Evolutionary conservation across 2,113 vertebrate genomes (phyloP).

Genomic region (Nesogale talazaci): DNA sequence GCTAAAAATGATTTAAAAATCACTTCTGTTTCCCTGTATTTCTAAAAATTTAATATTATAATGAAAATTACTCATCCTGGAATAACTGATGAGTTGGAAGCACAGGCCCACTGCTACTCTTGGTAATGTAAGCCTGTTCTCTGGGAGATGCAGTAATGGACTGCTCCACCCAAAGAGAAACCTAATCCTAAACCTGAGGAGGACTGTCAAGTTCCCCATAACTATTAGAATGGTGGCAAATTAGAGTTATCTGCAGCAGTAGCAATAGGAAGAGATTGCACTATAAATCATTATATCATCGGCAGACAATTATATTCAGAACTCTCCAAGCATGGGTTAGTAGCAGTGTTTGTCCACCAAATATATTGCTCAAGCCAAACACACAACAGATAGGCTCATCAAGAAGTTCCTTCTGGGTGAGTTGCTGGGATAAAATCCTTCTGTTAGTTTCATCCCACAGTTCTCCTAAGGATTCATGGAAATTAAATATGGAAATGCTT

Average conservation of each 20-base stretch:
- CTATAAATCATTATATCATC: slow-evolving; percentile 90
- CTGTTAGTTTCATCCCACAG: neutral
- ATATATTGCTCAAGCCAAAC: slow-evolving; percentile 82
- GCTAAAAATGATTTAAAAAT: neutral
- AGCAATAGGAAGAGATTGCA: slow-evolving; percentile 86
- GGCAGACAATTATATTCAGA: slow-evolving; percentile 89
- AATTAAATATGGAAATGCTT: slow-evolving; percentile 48
- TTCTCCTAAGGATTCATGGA: slow-evolving; percentile 5
- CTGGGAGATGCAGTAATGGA: slow-evolving; percentile 75
- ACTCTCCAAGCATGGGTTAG: slow-evolving; percentile 86
- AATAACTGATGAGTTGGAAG: slow-evolving; percentile 70
- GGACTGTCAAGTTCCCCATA: slow-evolving; percentile 85
- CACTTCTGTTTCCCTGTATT: neutral
- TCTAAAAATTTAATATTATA: neutral
- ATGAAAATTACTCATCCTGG: neutral
- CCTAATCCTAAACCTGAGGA: slow-evolving; percentile 84
- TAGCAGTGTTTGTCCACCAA: slow-evolving; percentile 83
- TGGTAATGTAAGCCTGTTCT: slow-evolving; percentile 72
- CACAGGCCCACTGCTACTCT: slow-evolving; percentile 64
- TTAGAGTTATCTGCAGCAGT: slow-evolving; percentile 86
- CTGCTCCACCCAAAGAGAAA: slow-evolving; percentile 81
- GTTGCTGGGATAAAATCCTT: slow-evolving; percentile 53
- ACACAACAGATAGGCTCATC: slow-evolving; percentile 53
- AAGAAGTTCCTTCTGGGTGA: slow-evolving; percentile 69
- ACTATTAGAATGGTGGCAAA: slow-evolving; percentile 87